Evolutionary conservation across 2,113 vertebrate species (phyloP), one percentile per base, ranked within the genome.

Genomic region (Saguinus midas): DNA sequence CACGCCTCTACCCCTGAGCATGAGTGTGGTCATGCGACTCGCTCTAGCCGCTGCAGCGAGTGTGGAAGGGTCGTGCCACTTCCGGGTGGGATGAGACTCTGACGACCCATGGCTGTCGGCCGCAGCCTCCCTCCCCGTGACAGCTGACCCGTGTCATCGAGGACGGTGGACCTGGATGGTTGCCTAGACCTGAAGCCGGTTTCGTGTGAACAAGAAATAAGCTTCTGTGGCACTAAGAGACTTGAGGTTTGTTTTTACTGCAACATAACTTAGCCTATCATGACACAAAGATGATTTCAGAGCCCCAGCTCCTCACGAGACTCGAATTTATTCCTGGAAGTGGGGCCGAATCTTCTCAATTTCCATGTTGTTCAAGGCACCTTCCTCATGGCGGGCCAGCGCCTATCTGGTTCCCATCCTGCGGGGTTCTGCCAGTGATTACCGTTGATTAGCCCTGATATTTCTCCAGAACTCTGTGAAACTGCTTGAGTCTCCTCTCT

Each of bases 131-230:
- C 61, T 79, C 27, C 43, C 76, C 32, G 13, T 32, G 43, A 11
- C 2, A 27, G 5, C 27, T 32, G 29, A 75, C n/a, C 64, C 14
- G 6, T 0, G 73, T 11, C 27, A 14, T 2, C 3, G 1, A 40
- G 57, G 72, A 48, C 50, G 18, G 73, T n/a, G 23, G 55, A 37
- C n/a, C 35, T 11, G 8, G 48, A 57, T 25, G 13, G 20, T 27
- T 66, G 73, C 68, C 70, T 40, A 81, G 55, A 3, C 70, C 37
- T 1, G 14, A 90, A 73, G 8, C 5, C 40, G 20, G 16, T 45
- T 84, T 79, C 23, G 18, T 79, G 45, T 48, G 40, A 85, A 70
- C 48, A 66, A 61, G 45, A n/a, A 96, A 80, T 27, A 40, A 29
- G 37, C 45, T 61, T 43, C 52, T 48, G 13, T 8, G 55, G 29